Evolutionary conservation across 2,888 invertebrate genomes (phyloP).

Genomic region (Dryadula phaetusa): DNA sequence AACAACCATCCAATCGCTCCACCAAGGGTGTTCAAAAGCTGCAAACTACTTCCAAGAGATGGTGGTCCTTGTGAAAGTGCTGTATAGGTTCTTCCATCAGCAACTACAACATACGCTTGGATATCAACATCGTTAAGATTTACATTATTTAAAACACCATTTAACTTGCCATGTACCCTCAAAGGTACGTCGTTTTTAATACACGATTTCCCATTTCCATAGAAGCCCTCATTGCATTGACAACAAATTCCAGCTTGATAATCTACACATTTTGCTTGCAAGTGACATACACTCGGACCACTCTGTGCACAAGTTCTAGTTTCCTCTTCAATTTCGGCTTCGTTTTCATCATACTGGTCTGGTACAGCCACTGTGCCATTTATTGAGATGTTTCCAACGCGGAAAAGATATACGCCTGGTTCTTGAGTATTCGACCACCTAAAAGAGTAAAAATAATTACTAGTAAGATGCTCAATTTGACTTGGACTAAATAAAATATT

Average conservation of each 20-base stretch:
- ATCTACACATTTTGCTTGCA: slow-evolving; percentile 92
- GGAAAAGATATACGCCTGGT: slow-evolving; percentile 94
- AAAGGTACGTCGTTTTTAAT: slow-evolving; percentile 93
- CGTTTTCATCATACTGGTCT: slow-evolving; percentile 81
- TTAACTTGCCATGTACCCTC: slow-evolving; percentile 94
- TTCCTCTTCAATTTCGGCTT: slow-evolving; percentile 74
- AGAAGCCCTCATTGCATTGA: slow-evolving; percentile 91
- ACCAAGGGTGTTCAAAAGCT: slow-evolving; percentile 93
- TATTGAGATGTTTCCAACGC: slow-evolving; percentile 88
- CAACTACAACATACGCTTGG: slow-evolving; percentile 95
- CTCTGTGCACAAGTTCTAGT: slow-evolving; percentile 85
- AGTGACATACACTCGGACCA: slow-evolving; percentile 90
- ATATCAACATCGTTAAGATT: slow-evolving; percentile 90
- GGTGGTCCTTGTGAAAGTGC: slow-evolving; percentile 93
- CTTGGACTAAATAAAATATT: neutral
- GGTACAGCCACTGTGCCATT: slow-evolving; percentile 88
- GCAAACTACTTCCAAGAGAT: slow-evolving; percentile 90
- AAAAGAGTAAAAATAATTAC: slow-evolving; percentile 50
- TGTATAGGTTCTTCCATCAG: slow-evolving; percentile 94
- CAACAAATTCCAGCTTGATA: slow-evolving; percentile 95
- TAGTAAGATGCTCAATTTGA: neutral
- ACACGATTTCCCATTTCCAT: slow-evolving; percentile 97
- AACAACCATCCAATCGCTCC: slow-evolving; percentile 97
- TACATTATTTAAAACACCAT: slow-evolving; percentile 91
- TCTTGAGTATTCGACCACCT: slow-evolving; percentile 94